Evolutionary conservation across 1,140 invertebrate species (phyloP).

Genomic region (Metaphire vulgaris): DNA sequence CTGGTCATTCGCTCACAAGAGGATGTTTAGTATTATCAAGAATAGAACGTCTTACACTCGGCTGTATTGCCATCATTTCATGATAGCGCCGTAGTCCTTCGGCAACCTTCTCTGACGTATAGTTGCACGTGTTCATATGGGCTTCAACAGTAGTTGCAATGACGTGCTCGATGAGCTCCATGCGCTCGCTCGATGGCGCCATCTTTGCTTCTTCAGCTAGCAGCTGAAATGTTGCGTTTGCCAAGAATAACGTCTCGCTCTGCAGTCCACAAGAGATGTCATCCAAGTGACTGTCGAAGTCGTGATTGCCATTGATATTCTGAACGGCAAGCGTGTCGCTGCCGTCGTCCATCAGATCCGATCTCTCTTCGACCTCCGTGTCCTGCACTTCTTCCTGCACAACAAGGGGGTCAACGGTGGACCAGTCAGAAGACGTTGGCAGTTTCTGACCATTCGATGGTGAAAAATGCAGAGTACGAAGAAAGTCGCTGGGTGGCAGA

Average conservation of each 20-base stretch:
- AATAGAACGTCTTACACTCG: no score
- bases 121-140: slow-evolving; percentile 90
- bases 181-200: background rate
- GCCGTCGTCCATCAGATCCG: background rate
- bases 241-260: background rate
- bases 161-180: slow-evolving; percentile 42
- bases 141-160: slow-evolving; percentile 74
- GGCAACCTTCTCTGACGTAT: slow-evolving; percentile 81
- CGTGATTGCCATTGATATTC: no score
- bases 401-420: background rate
- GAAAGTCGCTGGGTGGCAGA: background rate
- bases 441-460: background rate
- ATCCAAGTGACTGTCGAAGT: background rate
- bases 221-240: background rate
- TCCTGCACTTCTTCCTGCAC: background rate
- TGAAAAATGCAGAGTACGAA: background rate
- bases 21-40: no score
- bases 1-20: no score
- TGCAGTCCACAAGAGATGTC: background rate
- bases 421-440: background rate
- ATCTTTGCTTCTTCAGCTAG: background rate
- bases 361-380: background rate
- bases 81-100: slow-evolving; percentile 36
- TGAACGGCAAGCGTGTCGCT: no score
- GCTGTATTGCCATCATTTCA: no score